Evolutionary conservation across 2,888 invertebrate genomes (phyloP).

Genomic region (Aleiodes leptofemur): DNA sequence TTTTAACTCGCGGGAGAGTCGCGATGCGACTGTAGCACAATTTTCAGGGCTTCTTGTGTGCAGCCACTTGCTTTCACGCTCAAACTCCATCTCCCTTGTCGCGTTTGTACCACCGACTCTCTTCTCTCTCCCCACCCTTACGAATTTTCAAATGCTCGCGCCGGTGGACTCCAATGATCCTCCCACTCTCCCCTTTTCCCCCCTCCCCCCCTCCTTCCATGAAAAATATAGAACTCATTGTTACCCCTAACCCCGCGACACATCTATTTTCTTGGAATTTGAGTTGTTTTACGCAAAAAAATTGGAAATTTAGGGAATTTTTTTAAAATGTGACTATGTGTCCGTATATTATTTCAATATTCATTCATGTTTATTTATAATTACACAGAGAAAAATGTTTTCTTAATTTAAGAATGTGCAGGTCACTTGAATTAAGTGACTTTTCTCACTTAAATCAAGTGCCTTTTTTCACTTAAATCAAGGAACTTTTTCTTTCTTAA

Average conservation of each 20-base stretch:
- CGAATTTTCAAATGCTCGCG: slow-evolving; percentile 46
- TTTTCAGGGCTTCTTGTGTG: slow-evolving; percentile 69
- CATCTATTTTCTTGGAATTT: not conserved
- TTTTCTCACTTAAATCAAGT: too few relatives aligned
- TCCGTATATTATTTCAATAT: too few relatives aligned
- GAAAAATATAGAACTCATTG: slow-evolving; percentile 25
- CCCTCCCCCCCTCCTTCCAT: slow-evolving; percentile 35
- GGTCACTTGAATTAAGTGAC: too few relatives aligned
- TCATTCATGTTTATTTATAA: too few relatives aligned
- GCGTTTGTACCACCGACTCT: not conserved
- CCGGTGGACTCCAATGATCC: slow-evolving; percentile 49
- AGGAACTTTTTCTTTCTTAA: too few relatives aligned
- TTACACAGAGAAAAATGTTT: too few relatives aligned
- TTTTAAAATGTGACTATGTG: too few relatives aligned
- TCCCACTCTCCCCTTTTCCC: too few relatives aligned
- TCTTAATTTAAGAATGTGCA: too few relatives aligned
- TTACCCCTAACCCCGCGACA: slow-evolving; percentile 35
- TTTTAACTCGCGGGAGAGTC: slow-evolving; percentile 72
- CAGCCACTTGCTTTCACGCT: slow-evolving; percentile 53
- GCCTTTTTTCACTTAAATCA: too few relatives aligned
- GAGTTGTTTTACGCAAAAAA: too few relatives aligned
- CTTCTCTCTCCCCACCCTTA: slow-evolving; percentile 56
- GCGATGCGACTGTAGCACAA: slow-evolving; percentile 74
- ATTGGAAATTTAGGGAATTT: too few relatives aligned
- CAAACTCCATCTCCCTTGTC: slow-evolving; percentile 12